Conservation (phyloP, 2,797 vertebrate species). For the Cossypha heuglini region DNA sequence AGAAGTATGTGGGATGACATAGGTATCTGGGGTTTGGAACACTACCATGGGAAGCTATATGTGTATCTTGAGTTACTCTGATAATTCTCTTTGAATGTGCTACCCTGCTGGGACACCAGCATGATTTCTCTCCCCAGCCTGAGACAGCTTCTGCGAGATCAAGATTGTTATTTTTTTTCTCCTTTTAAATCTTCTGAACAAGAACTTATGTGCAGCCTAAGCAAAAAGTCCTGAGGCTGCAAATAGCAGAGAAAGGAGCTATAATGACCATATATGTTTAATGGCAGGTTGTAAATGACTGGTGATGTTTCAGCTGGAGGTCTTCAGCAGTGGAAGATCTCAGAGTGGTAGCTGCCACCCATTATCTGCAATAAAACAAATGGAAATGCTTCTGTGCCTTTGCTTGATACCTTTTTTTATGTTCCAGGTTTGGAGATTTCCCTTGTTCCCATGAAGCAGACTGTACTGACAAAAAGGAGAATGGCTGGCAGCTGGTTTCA, state of each 20-base stretch:
- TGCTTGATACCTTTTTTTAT: slow-evolving; percentile 20
- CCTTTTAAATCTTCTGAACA: slow-evolving; percentile 17
- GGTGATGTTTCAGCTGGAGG: slow-evolving; percentile 24
- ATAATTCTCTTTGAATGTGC: neutral
- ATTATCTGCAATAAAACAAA: slow-evolving; percentile 37
- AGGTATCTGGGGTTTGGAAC: neutral
- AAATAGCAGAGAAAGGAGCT: neutral
- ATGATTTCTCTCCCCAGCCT: rapidly evolving
- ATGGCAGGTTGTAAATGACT: neutral
- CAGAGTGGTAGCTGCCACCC: neutral
- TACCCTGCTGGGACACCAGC: neutral
- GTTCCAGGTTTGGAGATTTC: neutral
- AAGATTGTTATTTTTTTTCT: neutral
- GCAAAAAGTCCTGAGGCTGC: slow-evolving; percentile 37
- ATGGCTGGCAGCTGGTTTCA: neutral
- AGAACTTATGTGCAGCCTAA: slow-evolving; percentile 41
- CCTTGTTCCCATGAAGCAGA: neutral
- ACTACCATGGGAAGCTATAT: neutral
- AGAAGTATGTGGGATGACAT: neutral
- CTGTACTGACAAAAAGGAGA: slow-evolving; percentile 11
- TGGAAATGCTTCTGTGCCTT: slow-evolving; percentile 9
- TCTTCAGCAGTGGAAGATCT: slow-evolving; percentile 37
- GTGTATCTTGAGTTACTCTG: neutral
- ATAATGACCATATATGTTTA: slow-evolving; percentile 1
- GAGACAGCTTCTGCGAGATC: neutral